Evolutionary conservation across 2,888 invertebrate species (phyloP).

Genomic region (Callyntrura guangdongensis): DNA sequence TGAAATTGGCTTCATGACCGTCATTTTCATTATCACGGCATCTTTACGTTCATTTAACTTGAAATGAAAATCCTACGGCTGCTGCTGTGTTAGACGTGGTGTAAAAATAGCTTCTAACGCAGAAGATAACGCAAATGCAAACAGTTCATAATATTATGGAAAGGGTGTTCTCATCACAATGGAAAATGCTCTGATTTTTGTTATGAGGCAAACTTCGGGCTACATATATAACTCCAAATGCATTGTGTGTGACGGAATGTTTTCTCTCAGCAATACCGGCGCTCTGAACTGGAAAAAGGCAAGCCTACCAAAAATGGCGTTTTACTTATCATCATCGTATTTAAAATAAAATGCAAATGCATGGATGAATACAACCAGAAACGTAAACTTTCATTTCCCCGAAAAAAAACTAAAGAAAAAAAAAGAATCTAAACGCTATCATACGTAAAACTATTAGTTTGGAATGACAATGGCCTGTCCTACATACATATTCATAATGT

Average conservation of each 20-base stretch:
- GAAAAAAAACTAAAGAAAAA: background rate
- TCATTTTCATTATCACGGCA: conserved; percentile 72
- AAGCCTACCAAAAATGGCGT: conserved; percentile 59
- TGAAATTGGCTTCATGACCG: conserved; percentile 72
- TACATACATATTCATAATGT: conserved; percentile 70
- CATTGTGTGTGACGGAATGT: conserved; percentile 21
- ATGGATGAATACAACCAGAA: conserved; percentile 16
- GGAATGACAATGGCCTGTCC: conserved; percentile 19
- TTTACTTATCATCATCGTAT: conserved; percentile 59
- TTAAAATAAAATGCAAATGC: conserved; percentile 60
- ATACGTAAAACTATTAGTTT: background rate
- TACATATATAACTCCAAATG: background rate
- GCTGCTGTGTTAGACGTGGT: conserved; percentile 27
- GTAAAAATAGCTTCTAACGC: background rate
- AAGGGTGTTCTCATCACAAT: no score
- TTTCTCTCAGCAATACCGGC: conserved; percentile 51
- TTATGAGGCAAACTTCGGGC: background rate
- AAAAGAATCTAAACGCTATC: background rate
- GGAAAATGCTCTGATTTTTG: background rate
- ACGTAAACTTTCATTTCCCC: background rate
- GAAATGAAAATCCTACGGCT: conserved; percentile 66
- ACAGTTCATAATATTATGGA: background rate
- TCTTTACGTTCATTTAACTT: conserved; percentile 65
- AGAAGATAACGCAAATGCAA: background rate
- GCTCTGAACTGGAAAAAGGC: conserved; percentile 65